Conservation (phyloP, 2,888 invertebrate genomes). For the Drosophila eohydei region DNA sequence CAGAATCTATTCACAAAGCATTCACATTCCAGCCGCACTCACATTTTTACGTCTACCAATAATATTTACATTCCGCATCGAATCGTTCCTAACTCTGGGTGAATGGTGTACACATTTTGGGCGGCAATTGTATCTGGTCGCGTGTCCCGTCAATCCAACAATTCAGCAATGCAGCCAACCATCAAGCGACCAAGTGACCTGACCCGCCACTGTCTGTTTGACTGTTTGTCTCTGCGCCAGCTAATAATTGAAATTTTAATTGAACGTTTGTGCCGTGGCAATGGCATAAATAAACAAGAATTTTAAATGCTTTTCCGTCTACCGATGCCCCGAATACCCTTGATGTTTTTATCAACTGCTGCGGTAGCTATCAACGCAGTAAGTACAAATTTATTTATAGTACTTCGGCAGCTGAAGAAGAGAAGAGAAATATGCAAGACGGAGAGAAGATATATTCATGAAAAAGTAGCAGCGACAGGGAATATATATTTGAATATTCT, state of each 20-base stretch:
- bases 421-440: neutral
- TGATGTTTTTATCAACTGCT: neutral
- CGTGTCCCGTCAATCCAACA: neutral
- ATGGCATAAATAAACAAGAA: constrained; percentile 63
- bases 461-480: neutral
- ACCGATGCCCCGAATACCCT: constrained; percentile 3
- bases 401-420: neutral
- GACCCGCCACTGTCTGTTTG: constrained; percentile 24
- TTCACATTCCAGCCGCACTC: neutral
- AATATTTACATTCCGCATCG: constrained; percentile 6
- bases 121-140: constrained; percentile 31
- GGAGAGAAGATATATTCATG: neutral
- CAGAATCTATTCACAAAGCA: neutral
- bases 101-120: constrained; percentile 12
- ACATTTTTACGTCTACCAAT: neutral
- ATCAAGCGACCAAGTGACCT: constrained; percentile 2
- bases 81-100: neutral
- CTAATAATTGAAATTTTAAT: constrained; percentile 77
- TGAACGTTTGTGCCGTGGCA: constrained; percentile 56
- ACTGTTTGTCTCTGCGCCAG: constrained; percentile 45
- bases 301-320: constrained; percentile 22
- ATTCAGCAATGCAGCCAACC: constrained; percentile 2
- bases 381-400: neutral
- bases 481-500: too few species aligned
- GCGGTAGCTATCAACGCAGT: constrained; percentile 2